Evolutionary conservation across 2,113 vertebrate genomes (phyloP), one percentile per base, ranked within the genome.

Genomic region (Gavia stellata): DNA sequence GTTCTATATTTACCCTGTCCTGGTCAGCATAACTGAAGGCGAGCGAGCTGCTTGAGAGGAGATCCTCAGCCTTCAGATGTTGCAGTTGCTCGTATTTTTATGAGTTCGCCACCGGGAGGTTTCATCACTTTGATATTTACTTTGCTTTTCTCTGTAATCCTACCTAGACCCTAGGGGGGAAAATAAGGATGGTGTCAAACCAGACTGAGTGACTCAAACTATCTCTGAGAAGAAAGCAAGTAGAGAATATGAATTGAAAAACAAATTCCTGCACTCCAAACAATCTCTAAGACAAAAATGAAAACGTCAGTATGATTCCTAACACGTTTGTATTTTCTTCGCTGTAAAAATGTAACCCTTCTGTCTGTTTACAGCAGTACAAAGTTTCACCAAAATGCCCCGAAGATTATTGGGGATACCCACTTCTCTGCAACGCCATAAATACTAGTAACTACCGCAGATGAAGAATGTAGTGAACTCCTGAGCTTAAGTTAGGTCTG

Each of bases 11-110:
- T 80, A n/a, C 56, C 12, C 45, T 75, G 28, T 56, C 34, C 49
- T 36, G 7, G 8, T 38, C 10, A 20, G 42, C 34, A 1, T 15
- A 58, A 28, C 36, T 19, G 31, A 59, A 36, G 0, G 0, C 2
- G 1, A 70, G 15, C 16, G 21, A 38, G n/a, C 9, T 61, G 65
- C 63, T 38, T 42, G 31, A 36, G 34, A 45, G 56, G 49, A 86
- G 63, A 33, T 28, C 21, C 44, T 58, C 70, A 42, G 47, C 47
- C 7, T 62, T 67, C n/a, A 2, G n/a, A 8, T 58, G 49, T 34
- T 78, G 40, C 36, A 49, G 33, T 24, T 61, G 23, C n/a, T 67
- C 65, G 34, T 47, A 9, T 36, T 29, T 70, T 34, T 65, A 12
- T 15, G 59, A 55, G 34, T 50, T 86, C 45, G 36, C 33, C 58